Percentiles rank a stretch among this genome's conserved stretches.
Conservation (phyloP, 2,113 vertebrate species). For the Recurvirostra avosetta region DNA sequence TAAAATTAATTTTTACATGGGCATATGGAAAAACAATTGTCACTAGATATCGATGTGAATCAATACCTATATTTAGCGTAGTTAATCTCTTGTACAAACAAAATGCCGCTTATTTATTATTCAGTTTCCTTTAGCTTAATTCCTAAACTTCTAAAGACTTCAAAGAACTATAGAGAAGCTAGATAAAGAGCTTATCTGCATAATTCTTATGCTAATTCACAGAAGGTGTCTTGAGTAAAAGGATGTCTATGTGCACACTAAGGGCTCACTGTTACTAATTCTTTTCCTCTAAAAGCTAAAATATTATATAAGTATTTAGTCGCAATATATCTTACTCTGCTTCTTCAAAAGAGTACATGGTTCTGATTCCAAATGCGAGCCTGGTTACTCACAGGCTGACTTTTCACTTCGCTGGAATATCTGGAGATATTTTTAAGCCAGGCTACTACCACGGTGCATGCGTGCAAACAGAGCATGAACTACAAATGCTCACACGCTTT, state of each 20-base stretch:
- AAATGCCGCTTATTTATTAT: conserved; percentile 32
- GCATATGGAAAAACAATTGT: background rate
- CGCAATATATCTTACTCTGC: background rate
- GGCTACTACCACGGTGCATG: accelerated
- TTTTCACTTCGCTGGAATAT: background rate
- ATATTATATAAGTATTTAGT: background rate
- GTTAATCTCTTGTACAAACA: conserved; percentile 49
- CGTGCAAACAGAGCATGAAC: background rate
- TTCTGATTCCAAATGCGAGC: background rate
- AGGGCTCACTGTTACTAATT: background rate
- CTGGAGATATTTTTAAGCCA: background rate
- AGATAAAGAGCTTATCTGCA: conserved; percentile 60
- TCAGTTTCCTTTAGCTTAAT: conserved; percentile 41
- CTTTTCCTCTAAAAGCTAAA: background rate
- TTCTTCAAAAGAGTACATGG: background rate
- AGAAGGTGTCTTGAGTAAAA: conserved; percentile 49
- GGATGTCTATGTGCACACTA: background rate
- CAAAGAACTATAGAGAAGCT: conserved; percentile 19
- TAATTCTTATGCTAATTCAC: conserved; percentile 60
- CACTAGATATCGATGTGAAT: background rate
- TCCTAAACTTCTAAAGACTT: conserved; percentile 50
- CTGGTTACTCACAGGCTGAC: background rate
- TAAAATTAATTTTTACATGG: conserved; percentile 2
- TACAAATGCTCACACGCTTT: background rate
- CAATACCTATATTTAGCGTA: conserved; percentile 19